A percentile compares a stretch with the other conserved stretches of the same genome.
Evolutionary conservation across 2,113 vertebrate genomes (phyloP).

Genomic region (Oceanites oceanicus): DNA sequence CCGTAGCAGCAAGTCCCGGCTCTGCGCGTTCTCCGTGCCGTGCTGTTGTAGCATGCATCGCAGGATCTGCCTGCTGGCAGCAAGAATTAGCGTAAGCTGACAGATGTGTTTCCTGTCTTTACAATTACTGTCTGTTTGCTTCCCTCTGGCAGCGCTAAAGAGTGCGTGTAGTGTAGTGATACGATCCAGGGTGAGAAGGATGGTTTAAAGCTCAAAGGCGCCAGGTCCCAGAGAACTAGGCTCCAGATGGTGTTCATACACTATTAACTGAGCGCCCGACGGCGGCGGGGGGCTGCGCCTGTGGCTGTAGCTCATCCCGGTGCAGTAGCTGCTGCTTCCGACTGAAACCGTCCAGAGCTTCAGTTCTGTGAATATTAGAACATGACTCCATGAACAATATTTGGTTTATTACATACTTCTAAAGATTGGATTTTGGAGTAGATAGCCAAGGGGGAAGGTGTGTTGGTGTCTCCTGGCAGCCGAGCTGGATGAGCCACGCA

Average conservation of each 20-base stretch:
- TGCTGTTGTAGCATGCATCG: neutral
- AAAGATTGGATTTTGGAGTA: neutral
- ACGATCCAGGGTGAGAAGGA: conserved; percentile 51
- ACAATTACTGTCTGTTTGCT: conserved; percentile 60
- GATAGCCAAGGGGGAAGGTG: neutral
- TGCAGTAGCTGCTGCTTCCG: neutral
- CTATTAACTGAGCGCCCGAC: neutral
- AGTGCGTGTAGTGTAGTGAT: conserved; percentile 10
- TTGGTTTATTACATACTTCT: rapidly evolving
- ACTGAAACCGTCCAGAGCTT: neutral
- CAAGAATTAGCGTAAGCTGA: conserved; percentile 49
- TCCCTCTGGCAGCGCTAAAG: conserved; percentile 59
- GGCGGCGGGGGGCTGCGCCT: neutral
- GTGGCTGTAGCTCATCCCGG: neutral
- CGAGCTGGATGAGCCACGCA: rapidly evolving
- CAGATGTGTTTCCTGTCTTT: conserved; percentile 62
- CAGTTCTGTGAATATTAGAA: rapidly evolving
- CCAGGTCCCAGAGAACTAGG: conserved; percentile 15
- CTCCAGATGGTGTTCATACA: conserved; percentile 23
- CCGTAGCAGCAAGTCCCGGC: rapidly evolving
- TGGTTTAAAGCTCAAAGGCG: conserved; percentile 41
- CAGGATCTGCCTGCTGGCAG: conserved; percentile 63
- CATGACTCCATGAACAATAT: rapidly evolving
- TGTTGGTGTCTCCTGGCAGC: neutral
- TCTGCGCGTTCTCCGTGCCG: neutral